These are phyloP conservation scores for Pseudomyrmex concolor DNA, from an alignment of 1,140 invertebrate species.

Conservation along the genomic window DNA sequence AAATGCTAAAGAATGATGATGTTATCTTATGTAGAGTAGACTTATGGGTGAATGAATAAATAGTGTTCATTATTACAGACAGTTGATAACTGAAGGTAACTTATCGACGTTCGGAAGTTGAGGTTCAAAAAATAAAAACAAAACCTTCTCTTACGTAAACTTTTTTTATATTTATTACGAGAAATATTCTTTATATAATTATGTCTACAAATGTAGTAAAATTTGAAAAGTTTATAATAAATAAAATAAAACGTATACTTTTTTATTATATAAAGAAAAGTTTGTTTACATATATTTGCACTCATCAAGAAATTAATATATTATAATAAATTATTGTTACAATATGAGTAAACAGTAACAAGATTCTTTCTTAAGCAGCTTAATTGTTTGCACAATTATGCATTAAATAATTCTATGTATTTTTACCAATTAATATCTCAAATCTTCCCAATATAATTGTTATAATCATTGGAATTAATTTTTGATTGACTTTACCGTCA, in stretches of 20 bases:
- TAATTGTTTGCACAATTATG: background rate
- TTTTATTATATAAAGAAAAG: background rate
- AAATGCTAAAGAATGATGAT: background rate
- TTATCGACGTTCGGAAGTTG: constrained; percentile 22
- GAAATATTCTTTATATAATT: background rate
- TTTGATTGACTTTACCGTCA: background rate
- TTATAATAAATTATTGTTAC: constrained; percentile 39
- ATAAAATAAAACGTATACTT: constrained; percentile 1
- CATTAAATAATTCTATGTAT: constrained; percentile 9
- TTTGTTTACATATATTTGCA: background rate
- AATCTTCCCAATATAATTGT: too few species aligned
- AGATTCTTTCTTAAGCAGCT: background rate
- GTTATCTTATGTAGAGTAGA: constrained; percentile 7
- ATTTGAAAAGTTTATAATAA: background rate
- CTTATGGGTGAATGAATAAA: constrained; percentile 28
- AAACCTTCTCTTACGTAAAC: background rate
- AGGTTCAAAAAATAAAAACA: background rate
- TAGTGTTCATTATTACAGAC: constrained; percentile 3
- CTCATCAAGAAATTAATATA: background rate
- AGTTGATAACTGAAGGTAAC: constrained; percentile 28
- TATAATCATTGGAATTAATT: background rate
- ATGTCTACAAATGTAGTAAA: background rate
- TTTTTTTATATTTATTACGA: background rate
- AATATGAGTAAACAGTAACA: constrained; percentile 27
- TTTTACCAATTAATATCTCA: background rate